Percentiles rank a stretch among this genome's conserved stretches.
phyloP scores from a whole-genome alignment of 2,888 invertebrate genomes.

The Polydrusus cervinus region DNA sequence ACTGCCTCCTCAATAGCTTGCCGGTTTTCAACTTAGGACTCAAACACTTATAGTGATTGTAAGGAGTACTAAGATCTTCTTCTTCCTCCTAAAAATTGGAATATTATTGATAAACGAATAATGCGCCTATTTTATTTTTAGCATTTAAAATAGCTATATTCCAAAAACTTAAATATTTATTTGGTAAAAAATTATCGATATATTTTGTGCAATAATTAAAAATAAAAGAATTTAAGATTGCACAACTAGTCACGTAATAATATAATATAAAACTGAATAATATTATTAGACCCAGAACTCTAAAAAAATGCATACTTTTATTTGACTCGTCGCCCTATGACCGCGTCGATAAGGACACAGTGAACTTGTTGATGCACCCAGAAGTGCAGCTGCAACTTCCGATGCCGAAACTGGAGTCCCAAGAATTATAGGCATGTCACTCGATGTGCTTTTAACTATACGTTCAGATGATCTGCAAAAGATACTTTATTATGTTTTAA shows the following conservation, averaged over 20 bases:
- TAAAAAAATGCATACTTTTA: constrained; percentile 30
- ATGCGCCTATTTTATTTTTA: no score
- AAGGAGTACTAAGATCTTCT: constrained; percentile 82
- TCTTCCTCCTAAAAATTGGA: constrained; percentile 67
- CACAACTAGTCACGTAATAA: no score
- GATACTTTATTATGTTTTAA: not conserved
- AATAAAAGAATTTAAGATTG: no score
- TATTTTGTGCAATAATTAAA: no score
- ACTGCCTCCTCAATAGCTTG: constrained; percentile 77
- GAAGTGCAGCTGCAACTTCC: constrained; percentile 73
- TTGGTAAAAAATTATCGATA: no score
- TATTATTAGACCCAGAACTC: no score
- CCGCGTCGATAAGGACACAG: constrained; percentile 67
- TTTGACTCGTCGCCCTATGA: constrained; percentile 42
- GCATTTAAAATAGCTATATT: no score
- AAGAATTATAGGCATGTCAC: constrained; percentile 70
- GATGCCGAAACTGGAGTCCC: constrained; percentile 73
- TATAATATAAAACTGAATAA: no score
- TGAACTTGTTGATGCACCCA: constrained; percentile 74
- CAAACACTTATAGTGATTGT: constrained; percentile 83
- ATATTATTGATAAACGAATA: not conserved
- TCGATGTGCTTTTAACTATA: constrained; percentile 72
- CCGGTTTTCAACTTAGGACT: constrained; percentile 74
- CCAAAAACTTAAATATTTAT: no score
- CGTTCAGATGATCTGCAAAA: constrained; percentile 61